Conservation (phyloP, 2,888 invertebrate species). For the Dynastes tityus region DNA sequence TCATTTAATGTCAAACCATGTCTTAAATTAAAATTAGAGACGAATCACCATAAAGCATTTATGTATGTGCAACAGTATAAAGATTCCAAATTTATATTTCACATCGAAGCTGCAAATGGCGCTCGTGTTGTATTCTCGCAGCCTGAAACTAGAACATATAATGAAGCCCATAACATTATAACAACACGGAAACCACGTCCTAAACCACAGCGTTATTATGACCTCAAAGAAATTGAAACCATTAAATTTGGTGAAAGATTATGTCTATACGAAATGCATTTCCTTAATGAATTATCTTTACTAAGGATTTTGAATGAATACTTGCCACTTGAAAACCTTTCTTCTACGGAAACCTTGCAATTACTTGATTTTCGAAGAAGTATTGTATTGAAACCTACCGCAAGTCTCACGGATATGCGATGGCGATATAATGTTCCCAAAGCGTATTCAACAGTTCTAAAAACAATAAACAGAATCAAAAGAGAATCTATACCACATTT, state of each 20-base stretch:
- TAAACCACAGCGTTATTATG: conserved; percentile 3
- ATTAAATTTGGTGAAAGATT: conserved; percentile 26
- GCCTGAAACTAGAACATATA: background rate
- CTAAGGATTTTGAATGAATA: conserved; percentile 21
- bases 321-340: conserved; percentile 9
- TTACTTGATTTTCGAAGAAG: conserved; percentile 34
- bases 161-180: background rate
- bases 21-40: conserved; percentile 31
- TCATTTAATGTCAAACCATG: conserved; percentile 7
- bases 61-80: conserved; percentile 25
- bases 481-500: conserved; percentile 42
- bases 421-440: conserved; percentile 12
- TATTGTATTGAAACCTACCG: conserved; percentile 43
- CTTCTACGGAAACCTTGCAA: conserved; percentile 35
- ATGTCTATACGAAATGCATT: conserved; percentile 26
- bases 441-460: conserved; percentile 17
- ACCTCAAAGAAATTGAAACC: conserved; percentile 35
- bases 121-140: conserved; percentile 41
- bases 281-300: conserved; percentile 42
- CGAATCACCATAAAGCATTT: conserved; percentile 27
- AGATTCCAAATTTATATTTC: conserved; percentile 33
- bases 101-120: conserved; percentile 43
- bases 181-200: background rate
- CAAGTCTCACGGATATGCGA: conserved; percentile 41
- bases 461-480: conserved; percentile 38